These are phyloP conservation scores for Leptosomus discolor DNA, from an alignment of 2,113 vertebrate genomes.

Conservation along the genomic window DNA sequence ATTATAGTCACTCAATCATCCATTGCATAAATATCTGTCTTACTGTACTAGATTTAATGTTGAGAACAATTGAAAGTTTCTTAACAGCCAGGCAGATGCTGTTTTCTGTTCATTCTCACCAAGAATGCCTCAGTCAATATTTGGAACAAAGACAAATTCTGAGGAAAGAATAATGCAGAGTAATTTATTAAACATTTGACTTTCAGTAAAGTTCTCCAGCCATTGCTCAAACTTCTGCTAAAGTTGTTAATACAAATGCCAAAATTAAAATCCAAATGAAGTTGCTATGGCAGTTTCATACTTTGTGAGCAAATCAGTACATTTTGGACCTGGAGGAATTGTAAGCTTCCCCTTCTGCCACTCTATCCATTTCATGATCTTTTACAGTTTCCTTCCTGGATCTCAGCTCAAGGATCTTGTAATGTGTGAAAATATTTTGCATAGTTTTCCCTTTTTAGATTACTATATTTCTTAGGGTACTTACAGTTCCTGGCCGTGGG, in stretches of 20 bases:
- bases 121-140: neutral
- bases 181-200: neutral
- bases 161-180: neutral
- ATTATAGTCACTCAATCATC: neutral
- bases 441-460: neutral
- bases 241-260: neutral
- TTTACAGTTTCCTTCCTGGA: neutral
- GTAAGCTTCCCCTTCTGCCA: neutral
- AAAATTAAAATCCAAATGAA: neutral
- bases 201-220: neutral
- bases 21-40: neutral
- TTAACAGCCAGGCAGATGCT: neutral
- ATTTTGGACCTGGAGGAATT: neutral
- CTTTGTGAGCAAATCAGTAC: neutral
- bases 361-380: neutral
- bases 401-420: neutral
- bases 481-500: conserved; percentile 95
- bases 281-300: neutral
- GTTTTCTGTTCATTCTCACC: neutral
- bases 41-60: neutral
- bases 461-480: conserved; percentile 25
- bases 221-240: neutral
- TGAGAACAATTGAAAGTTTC: neutral
- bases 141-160: neutral
- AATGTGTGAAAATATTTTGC: neutral